phyloP scores from a whole-genome alignment of 2,888 invertebrate genomes.

The Brenthis ino region DNA sequence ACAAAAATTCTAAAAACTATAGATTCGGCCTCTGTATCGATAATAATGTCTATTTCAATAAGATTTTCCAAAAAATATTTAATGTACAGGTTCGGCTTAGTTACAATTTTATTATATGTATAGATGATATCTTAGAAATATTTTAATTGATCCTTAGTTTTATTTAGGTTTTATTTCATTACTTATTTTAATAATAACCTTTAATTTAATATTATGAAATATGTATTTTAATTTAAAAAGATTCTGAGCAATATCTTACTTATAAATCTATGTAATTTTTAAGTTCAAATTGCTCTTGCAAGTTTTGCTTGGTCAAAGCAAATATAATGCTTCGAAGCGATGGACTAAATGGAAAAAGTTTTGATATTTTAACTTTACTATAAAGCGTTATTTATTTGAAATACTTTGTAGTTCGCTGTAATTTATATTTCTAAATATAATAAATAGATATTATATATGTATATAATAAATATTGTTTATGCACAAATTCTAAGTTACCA shows the following conservation, averaged over 20 bases:
- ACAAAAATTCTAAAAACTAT: too few species aligned
- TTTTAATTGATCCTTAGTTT: too few species aligned
- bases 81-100: too few species aligned
- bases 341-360: conserved; percentile 36
- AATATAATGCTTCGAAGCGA: conserved; percentile 24
- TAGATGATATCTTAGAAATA: too few species aligned
- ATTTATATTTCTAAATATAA: conserved; percentile 12
- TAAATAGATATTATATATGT: background rate
- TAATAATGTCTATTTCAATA: too few species aligned
- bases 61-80: too few species aligned
- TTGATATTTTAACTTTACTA: conserved; percentile 33
- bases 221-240: background rate
- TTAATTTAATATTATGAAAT: background rate
- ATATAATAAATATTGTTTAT: background rate
- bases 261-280: conserved; percentile 18
- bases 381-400: conserved; percentile 29
- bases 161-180: too few species aligned
- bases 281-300: conserved; percentile 15
- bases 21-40: too few species aligned
- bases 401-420: conserved; percentile 18
- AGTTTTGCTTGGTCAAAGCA: conserved; percentile 17
- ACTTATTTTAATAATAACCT: background rate
- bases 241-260: background rate
- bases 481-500: background rate
- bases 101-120: too few species aligned